A percentile compares a stretch with the other conserved stretches of the same genome.
Evolutionary conservation across 1,140 invertebrate species (phyloP).

Genomic region (Plectrocnemia conspersa): DNA sequence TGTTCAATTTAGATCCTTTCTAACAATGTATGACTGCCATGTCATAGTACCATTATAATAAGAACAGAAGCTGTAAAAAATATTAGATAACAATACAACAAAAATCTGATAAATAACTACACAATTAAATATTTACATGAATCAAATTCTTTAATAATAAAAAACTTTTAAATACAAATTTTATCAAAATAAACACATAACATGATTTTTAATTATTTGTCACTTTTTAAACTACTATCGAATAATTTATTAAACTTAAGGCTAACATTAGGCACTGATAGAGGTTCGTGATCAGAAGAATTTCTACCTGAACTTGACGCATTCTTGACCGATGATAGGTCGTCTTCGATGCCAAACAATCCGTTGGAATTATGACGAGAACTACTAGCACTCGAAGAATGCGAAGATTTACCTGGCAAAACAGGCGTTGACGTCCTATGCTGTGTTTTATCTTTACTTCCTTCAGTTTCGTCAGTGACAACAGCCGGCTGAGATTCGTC

Average conservation of each 20-base stretch:
- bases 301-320: slow-evolving; percentile 46
- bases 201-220: too few relatives aligned
- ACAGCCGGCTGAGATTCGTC: background rate
- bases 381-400: slow-evolving; percentile 43
- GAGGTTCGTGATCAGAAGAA: slow-evolving; percentile 46
- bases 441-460: slow-evolving; percentile 37
- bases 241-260: slow-evolving; percentile 43
- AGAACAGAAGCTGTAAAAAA: too few relatives aligned
- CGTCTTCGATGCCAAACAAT: slow-evolving; percentile 50
- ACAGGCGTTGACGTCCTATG: slow-evolving; percentile 52
- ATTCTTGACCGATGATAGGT: slow-evolving; percentile 51
- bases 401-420: slow-evolving; percentile 46
- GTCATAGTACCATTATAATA: too few relatives aligned
- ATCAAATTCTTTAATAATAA: too few relatives aligned
- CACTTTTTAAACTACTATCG: slow-evolving; percentile 32
- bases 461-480: background rate
- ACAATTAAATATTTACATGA: too few relatives aligned
- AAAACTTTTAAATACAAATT: too few relatives aligned
- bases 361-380: slow-evolving; percentile 46
- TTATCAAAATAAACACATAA: too few relatives aligned
- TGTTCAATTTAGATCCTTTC: too few relatives aligned
- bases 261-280: slow-evolving; percentile 49
- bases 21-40: too few relatives aligned
- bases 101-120: too few relatives aligned
- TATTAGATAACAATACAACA: too few relatives aligned